Conservation (phyloP, 1,140 invertebrate species). For the Zeugodacus cucurbitae region DNA sequence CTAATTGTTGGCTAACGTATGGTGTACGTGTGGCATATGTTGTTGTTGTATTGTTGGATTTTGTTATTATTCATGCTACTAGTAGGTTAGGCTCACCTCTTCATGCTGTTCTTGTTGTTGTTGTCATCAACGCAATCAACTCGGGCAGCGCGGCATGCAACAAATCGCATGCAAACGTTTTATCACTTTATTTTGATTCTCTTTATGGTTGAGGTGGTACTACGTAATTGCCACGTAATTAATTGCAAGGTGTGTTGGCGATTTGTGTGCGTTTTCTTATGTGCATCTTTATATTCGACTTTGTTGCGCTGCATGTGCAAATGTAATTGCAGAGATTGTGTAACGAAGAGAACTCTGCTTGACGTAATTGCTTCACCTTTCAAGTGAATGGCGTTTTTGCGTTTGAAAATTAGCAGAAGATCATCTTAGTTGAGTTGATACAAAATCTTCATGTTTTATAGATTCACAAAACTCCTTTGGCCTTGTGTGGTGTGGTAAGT, state of each 20-base stretch:
- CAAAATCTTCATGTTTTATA: too few species aligned
- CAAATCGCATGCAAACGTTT: not conserved
- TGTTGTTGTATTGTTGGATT: not conserved
- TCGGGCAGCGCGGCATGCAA: not conserved
- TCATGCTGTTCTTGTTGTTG: not conserved
- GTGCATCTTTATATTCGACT: not conserved
- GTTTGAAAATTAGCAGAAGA: too few species aligned
- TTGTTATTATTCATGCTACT: not conserved
- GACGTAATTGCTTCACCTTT: not conserved
- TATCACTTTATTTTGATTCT: conserved; percentile 27
- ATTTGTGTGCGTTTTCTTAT: not conserved
- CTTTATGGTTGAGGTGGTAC: conserved; percentile 15
- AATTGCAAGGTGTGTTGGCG: not conserved
- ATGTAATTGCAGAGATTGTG: not conserved
- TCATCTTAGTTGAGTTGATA: too few species aligned
- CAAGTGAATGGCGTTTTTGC: not conserved
- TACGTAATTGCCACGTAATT: conserved; percentile 10
- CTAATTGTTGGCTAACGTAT: not conserved
- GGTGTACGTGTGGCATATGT: not conserved
- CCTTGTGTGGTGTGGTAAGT: too few species aligned
- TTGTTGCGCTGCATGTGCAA: not conserved
- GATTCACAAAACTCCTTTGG: too few species aligned
- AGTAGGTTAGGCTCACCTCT: not conserved
- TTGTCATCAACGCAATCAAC: not conserved
- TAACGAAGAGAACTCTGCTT: not conserved